phyloP scores from a whole-genome alignment of 1,140 invertebrate species.

The Drosophila quadrilineata region DNA sequence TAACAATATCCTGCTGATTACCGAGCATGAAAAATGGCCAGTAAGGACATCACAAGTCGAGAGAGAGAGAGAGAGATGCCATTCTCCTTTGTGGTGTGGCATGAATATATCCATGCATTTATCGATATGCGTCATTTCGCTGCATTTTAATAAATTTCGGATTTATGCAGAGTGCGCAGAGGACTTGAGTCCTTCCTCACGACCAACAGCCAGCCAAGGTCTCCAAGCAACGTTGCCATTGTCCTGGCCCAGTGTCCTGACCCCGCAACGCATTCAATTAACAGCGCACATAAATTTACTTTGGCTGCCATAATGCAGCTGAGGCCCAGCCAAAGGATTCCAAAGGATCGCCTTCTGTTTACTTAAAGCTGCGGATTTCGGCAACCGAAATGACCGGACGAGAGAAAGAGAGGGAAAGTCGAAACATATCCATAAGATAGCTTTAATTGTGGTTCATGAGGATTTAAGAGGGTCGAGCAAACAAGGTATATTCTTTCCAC shows the following conservation, averaged over 20 bases:
- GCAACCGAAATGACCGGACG: no score
- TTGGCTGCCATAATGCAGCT: slow-evolving; percentile 74
- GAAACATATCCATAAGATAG: no score
- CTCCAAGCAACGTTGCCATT: not conserved
- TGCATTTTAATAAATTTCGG: slow-evolving; percentile 68
- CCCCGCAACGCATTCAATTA: slow-evolving; percentile 66
- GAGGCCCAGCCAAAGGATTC: slow-evolving; percentile 52
- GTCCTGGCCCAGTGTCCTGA: slow-evolving; percentile 32
- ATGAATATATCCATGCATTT: slow-evolving; percentile 61
- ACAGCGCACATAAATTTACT: slow-evolving; percentile 75
- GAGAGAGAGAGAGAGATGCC: not conserved
- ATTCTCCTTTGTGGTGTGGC: not conserved
- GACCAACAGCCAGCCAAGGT: slow-evolving; percentile 8
- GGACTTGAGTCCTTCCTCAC: no score
- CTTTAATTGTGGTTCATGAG: slow-evolving; percentile 64
- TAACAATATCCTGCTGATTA: slow-evolving; percentile 74
- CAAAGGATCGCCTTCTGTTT: slow-evolving; percentile 44
- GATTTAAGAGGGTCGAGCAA: not conserved
- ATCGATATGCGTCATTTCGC: slow-evolving; percentile 47
- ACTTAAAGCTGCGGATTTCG: slow-evolving; percentile 69
- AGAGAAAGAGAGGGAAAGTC: no score
- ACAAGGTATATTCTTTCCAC: not conserved
- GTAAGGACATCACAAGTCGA: slow-evolving; percentile 18
- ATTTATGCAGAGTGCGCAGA: slow-evolving; percentile 61
- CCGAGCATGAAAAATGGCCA: slow-evolving; percentile 65